phyloP scores from a whole-genome alignment of 2,113 vertebrate genomes.

The Hippocampus zosterae region DNA sequence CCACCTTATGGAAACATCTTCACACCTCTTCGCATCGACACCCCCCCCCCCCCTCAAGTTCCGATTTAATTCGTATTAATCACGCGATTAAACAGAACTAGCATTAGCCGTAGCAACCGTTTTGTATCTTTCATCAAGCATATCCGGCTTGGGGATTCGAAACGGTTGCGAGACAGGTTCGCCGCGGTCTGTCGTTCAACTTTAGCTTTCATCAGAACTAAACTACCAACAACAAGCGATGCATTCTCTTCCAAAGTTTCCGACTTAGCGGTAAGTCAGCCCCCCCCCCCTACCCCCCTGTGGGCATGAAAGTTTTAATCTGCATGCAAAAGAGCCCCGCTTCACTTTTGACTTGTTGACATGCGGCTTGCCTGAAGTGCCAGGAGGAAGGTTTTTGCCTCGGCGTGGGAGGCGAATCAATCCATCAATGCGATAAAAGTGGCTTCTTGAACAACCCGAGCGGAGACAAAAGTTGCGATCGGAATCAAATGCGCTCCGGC shows the following conservation, averaged over 20 bases:
- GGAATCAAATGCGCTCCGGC: background rate
- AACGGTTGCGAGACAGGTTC: no score
- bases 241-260: background rate
- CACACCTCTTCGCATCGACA: no score
- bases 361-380: background rate
- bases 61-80: no score
- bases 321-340: background rate
- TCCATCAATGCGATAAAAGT: background rate
- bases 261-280: background rate
- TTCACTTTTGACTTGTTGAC: constrained; percentile 4
- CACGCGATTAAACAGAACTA: no score
- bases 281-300: background rate
- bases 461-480: background rate
- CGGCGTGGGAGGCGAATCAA: background rate
- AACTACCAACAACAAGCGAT: background rate
- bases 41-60: no score
- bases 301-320: constrained; percentile 1
- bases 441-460: background rate
- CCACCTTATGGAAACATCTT: background rate
- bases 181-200: no score
- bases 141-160: no score
- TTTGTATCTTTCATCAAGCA: no score
- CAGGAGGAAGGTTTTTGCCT: background rate
- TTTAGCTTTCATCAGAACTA: background rate
- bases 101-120: no score